Evolutionary conservation across 2,888 invertebrate genomes (phyloP).

Genomic region (Ectemnius lituratus): DNA sequence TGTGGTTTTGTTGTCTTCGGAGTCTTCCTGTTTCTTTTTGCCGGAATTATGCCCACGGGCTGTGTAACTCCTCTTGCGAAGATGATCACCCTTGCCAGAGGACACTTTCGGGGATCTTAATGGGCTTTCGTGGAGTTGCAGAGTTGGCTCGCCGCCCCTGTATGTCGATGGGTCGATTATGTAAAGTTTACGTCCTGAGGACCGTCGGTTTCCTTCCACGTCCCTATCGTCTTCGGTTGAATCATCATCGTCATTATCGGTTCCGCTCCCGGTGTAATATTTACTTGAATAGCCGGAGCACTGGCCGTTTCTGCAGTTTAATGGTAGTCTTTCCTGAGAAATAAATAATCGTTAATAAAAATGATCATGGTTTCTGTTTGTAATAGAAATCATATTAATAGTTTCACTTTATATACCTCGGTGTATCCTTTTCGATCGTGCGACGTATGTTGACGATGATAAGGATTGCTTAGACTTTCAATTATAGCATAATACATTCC

Average conservation of each 20-base stretch:
- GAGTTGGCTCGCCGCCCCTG: constrained; percentile 41
- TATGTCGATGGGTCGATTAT: constrained; percentile 57
- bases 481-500: constrained; percentile 47
- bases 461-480: constrained; percentile 50
- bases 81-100: background rate
- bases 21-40: too few species aligned
- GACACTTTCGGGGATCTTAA: background rate
- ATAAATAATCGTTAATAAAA: too few species aligned
- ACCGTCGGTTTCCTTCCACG: background rate
- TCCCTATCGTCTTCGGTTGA: background rate
- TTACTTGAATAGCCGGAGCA: too few species aligned
- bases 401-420: constrained; percentile 20
- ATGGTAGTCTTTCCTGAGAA: too few species aligned
- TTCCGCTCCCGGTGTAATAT: too few species aligned
- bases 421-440: background rate
- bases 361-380: too few species aligned
- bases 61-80: background rate
- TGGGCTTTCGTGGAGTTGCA: constrained; percentile 20
- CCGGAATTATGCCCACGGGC: background rate
- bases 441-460: constrained; percentile 7
- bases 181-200: constrained; percentile 33
- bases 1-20: too few species aligned
- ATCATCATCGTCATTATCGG: background rate
- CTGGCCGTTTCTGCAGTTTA: too few species aligned
- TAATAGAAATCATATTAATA: too few species aligned